phyloP scores from a whole-genome alignment of 1,140 invertebrate species.

The Papilio dardanus region DNA sequence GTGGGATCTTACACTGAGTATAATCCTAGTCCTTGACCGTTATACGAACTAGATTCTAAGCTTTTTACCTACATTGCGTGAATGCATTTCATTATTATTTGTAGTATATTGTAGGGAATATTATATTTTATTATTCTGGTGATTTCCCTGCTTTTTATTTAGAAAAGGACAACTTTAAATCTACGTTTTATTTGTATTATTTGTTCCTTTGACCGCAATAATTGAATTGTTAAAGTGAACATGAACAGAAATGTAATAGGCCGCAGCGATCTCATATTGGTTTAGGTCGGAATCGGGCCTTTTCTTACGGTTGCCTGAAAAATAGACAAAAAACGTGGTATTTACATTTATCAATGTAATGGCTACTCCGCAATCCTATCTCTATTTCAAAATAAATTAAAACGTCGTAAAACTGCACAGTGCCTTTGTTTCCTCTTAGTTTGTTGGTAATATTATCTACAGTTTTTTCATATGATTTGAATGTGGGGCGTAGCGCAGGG shows the following conservation, averaged over 20 bases:
- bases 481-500: neutral
- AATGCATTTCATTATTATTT: neutral
- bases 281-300: slow-evolving; percentile 14
- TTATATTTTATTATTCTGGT: neutral
- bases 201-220: slow-evolving; percentile 18
- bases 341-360: no score
- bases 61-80: neutral
- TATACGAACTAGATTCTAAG: neutral
- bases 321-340: neutral
- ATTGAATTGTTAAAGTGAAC: slow-evolving; percentile 34
- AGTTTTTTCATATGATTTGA: slow-evolving; percentile 18
- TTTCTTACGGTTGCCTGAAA: neutral
- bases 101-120: neutral
- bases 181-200: neutral
- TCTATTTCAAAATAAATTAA: neutral
- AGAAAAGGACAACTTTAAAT: neutral
- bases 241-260: slow-evolving; percentile 8
- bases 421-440: neutral
- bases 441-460: neutral
- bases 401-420: neutral
- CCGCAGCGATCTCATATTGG: slow-evolving; percentile 23
- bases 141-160: neutral
- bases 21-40: neutral
- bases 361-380: neutral
- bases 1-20: neutral